Conservation (phyloP, 2,888 invertebrate genomes). For the Tenodera sinensis region DNA sequence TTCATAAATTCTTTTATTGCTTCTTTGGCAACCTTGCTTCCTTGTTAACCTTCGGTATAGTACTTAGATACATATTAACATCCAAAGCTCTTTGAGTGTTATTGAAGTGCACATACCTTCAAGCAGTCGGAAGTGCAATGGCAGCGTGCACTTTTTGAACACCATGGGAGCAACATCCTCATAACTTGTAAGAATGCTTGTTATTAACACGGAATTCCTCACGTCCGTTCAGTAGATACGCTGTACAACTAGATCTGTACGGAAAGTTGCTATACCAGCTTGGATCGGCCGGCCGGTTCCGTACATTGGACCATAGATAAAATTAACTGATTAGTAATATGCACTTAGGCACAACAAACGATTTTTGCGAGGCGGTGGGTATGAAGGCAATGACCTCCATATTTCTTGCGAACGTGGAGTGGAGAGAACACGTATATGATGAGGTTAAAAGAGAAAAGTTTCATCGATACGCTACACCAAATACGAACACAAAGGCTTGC, state of each 20-base stretch:
- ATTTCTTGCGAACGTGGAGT: not conserved
- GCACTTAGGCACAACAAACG: not conserved
- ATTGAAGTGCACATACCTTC: too few species aligned
- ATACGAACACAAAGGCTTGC: not conserved
- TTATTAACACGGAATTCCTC: not conserved
- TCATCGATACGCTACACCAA: not conserved
- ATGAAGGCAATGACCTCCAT: not conserved
- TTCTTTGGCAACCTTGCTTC: too few species aligned
- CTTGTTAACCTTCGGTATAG: too few species aligned
- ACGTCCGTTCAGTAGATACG: not conserved
- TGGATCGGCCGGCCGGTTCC: not conserved
- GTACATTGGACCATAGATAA: not conserved
- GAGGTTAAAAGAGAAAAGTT: not conserved
- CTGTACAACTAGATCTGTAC: not conserved
- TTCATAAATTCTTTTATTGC: too few species aligned
- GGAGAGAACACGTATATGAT: not conserved
- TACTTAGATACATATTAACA: too few species aligned
- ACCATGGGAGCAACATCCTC: not conserved
- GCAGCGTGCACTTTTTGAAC: not conserved
- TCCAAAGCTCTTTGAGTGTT: too few species aligned
- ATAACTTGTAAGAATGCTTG: not conserved
- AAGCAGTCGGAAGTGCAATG: too few species aligned
- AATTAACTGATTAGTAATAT: slow-evolving; percentile 12
- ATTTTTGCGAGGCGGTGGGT: not conserved
- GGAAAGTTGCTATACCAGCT: not conserved